Percentiles rank a stretch among this genome's conserved stretches.
Conservation (phyloP, 2,797 vertebrate genomes). For the Carcharodon carcharias region DNA sequence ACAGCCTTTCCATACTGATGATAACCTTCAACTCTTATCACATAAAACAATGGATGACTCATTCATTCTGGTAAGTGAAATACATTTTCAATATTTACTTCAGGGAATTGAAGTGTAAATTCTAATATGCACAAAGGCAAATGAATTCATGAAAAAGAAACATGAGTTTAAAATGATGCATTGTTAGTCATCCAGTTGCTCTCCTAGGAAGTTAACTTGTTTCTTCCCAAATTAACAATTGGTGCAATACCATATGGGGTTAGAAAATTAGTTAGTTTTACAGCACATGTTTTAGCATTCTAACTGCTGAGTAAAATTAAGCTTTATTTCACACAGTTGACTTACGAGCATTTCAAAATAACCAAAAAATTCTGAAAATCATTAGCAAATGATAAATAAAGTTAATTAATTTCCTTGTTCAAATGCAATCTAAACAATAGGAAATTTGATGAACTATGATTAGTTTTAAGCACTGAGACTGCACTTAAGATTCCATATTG, state of each 20-base stretch:
- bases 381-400: not conserved
- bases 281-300: not conserved
- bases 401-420: not conserved
- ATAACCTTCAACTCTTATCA: not conserved
- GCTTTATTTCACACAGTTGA: not conserved
- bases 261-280: not conserved
- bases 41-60: not conserved
- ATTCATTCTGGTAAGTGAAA: not conserved
- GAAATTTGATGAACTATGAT: not conserved
- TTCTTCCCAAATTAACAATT: not conserved
- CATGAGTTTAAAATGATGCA: not conserved
- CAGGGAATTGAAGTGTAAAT: not conserved
- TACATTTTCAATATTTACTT: slow-evolving; percentile 16
- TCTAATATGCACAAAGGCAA: not conserved
- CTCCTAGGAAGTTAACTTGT: not conserved
- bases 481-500: not conserved
- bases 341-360: not conserved
- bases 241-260: not conserved
- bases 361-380: not conserved
- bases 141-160: not conserved
- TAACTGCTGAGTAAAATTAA: not conserved
- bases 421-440: not conserved
- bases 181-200: not conserved
- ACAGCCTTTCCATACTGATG: not conserved
- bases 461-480: not conserved